Conservation (phyloP, 2,888 invertebrate genomes). For the Cerastis rubricosa region DNA sequence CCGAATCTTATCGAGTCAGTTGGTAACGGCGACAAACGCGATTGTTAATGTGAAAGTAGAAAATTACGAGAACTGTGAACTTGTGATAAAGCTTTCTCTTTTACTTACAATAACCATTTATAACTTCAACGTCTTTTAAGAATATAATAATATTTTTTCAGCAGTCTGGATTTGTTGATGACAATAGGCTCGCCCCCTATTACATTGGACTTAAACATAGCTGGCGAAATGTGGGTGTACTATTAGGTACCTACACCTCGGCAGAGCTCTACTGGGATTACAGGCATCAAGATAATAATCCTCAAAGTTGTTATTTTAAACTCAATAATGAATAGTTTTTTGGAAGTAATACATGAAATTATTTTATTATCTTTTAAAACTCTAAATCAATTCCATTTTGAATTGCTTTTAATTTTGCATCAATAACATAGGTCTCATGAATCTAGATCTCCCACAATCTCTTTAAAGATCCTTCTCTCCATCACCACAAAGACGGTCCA, state of each 20-base stretch:
- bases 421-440: background rate
- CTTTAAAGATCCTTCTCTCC: background rate
- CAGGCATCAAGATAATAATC: too few relatives aligned
- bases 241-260: too few relatives aligned
- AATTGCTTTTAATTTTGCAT: background rate
- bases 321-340: too few relatives aligned
- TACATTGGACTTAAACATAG: too few relatives aligned
- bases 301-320: too few relatives aligned
- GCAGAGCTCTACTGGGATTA: too few relatives aligned
- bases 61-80: slow-evolving; percentile 61
- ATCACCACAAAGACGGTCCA: background rate
- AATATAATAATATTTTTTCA: too few relatives aligned
- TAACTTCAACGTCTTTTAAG: slow-evolving; percentile 46
- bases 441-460: background rate
- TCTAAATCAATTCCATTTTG: background rate
- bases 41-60: slow-evolving; percentile 63
- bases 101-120: slow-evolving; percentile 61
- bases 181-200: too few relatives aligned
- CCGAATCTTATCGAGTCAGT: slow-evolving; percentile 59
- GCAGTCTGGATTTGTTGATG: too few relatives aligned
- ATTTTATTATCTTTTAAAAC: slow-evolving; percentile 11
- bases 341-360: background rate
- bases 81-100: slow-evolving; percentile 66
- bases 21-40: slow-evolving; percentile 61
- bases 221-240: too few relatives aligned